Conservation (phyloP, 2,888 invertebrate genomes). For the Flexamia atlantica region DNA sequence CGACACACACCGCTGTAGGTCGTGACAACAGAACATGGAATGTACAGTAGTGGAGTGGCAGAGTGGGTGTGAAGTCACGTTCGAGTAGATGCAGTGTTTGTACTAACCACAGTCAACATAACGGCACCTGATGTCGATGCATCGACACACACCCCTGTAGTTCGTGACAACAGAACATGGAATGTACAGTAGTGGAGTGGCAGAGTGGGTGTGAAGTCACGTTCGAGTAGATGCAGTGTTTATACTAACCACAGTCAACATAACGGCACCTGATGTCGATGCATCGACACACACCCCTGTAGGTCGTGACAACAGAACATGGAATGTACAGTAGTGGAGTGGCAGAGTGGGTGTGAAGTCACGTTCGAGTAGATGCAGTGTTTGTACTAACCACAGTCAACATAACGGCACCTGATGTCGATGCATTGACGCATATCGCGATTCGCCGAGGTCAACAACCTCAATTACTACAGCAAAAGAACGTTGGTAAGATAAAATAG, state of each 20-base stretch:
- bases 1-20: neutral
- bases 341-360: neutral
- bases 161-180: neutral
- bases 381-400: neutral
- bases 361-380: neutral
- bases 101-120: constrained; percentile 1
- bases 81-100: neutral
- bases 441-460: neutral
- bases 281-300: neutral
- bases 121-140: neutral
- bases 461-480: too few species aligned
- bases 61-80: neutral
- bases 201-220: neutral
- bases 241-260: constrained; percentile 1
- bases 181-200: neutral
- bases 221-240: neutral
- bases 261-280: neutral
- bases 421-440: neutral
- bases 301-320: neutral
- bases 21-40: neutral
- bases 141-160: neutral
- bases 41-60: neutral
- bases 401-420: constrained; percentile 7
- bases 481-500: too few species aligned
- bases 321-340: neutral